Evolutionary conservation across 2,113 vertebrate species (phyloP).

Genomic region (Siniperca knerii): DNA sequence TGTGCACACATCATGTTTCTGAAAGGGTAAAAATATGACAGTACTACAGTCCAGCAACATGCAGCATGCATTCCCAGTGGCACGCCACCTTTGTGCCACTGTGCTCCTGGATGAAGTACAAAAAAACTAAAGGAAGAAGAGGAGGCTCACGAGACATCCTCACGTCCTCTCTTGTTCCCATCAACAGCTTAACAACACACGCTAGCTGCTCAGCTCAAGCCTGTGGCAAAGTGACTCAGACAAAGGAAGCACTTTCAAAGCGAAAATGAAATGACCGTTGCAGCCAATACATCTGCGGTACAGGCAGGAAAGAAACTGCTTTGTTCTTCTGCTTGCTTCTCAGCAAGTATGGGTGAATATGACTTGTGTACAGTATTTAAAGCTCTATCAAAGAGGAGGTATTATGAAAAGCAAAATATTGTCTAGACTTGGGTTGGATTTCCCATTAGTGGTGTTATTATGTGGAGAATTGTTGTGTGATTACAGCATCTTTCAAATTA

Average conservation of each 20-base stretch:
- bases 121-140: not conserved
- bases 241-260: slow-evolving; percentile 17
- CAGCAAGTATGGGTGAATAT: not conserved
- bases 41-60: slow-evolving; percentile 25
- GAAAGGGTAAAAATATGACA: slow-evolving; percentile 52
- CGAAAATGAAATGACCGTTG: slow-evolving; percentile 24
- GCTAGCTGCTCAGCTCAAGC: slow-evolving; percentile 46
- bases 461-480: not conserved
- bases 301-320: not conserved
- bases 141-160: slow-evolving; percentile 56
- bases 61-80: slow-evolving; percentile 28
- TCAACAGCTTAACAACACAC: slow-evolving; percentile 61
- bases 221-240: slow-evolving; percentile 64
- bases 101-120: slow-evolving; percentile 8
- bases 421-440: not conserved
- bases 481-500: not conserved
- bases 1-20: slow-evolving; percentile 44
- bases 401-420: not conserved
- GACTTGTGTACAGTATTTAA: not conserved
- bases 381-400: not conserved
- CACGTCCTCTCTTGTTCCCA: slow-evolving; percentile 65
- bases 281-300: not conserved
- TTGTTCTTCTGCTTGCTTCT: not conserved
- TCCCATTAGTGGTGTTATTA: not conserved
- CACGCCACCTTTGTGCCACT: slow-evolving; percentile 51